A percentile compares a stretch with the other conserved stretches of the same genome.
These are phyloP conservation scores for Falco novaeseelandiae DNA, from an alignment of 2,797 vertebrate genomes.

Conservation along the genomic window DNA sequence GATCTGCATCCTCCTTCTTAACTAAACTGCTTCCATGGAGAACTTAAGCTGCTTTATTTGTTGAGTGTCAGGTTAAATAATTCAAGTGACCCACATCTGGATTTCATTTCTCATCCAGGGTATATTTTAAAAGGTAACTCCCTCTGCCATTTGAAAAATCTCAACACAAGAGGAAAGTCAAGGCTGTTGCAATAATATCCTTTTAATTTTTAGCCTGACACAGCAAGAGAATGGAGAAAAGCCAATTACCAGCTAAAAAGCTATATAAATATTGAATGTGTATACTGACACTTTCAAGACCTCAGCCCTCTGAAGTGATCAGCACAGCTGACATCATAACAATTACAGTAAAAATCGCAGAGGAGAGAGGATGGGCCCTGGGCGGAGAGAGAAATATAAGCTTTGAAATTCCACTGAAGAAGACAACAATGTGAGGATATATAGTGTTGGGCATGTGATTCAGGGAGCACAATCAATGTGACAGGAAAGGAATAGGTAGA, in stretches of 20 bases:
- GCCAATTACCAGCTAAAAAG: background rate
- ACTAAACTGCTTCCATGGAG: conserved; percentile 27
- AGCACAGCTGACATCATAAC: background rate
- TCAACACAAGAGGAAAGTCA: background rate
- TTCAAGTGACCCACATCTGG: background rate
- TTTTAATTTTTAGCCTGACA: conserved; percentile 26
- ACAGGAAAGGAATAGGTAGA: background rate
- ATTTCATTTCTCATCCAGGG: conserved; percentile 13
- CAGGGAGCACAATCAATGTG: background rate
- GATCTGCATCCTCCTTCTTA: conserved; percentile 47
- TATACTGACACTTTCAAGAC: conserved; percentile 4
- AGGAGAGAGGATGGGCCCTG: background rate
- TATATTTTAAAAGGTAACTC: conserved; percentile 8
- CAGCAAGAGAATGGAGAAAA: background rate
- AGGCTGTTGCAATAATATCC: background rate
- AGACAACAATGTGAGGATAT: background rate
- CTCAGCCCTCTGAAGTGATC: background rate
- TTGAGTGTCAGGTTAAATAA: conserved; percentile 47
- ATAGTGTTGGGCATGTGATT: background rate
- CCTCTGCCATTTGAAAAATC: conserved; percentile 11
- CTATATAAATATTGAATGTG: conserved; percentile 49
- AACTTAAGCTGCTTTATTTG: conserved; percentile 33
- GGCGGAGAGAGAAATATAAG: background rate
- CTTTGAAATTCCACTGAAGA: conserved; percentile 31
- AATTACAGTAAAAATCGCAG: conserved; percentile 48